A percentile compares a stretch with the other conserved stretches of the same genome.
These are phyloP conservation scores for Oxytorus armatus DNA, from an alignment of 2,888 invertebrate species.

Conservation along the genomic window DNA sequence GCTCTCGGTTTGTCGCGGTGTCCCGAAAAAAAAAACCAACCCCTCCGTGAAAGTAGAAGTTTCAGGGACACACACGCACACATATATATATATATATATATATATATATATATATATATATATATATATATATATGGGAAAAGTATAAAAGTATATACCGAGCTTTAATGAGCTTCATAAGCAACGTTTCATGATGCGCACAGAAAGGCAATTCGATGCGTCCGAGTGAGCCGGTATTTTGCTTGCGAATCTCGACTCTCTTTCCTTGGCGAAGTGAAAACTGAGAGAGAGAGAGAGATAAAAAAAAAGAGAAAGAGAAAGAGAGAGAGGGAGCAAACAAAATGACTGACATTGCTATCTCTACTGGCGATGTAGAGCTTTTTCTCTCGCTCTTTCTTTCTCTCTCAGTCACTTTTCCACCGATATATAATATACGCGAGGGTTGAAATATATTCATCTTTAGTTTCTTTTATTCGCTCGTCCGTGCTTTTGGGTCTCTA, in stretches of 20 bases:
- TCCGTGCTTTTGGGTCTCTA: slow-evolving; percentile 40
- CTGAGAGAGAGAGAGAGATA: slow-evolving; percentile 11
- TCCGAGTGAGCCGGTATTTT: slow-evolving; percentile 35
- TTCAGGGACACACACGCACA: slow-evolving; percentile 4
- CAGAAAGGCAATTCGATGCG: slow-evolving; percentile 54
- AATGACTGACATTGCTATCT: slow-evolving; percentile 39
- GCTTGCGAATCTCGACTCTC: slow-evolving; percentile 33
- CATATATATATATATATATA: slow-evolving; percentile 5
- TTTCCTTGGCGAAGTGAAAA: slow-evolving; percentile 46
- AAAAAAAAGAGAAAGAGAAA: neutral
- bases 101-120: slow-evolving; percentile 6
- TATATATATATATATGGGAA: slow-evolving; percentile 20
- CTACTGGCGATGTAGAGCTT: slow-evolving; percentile 23
- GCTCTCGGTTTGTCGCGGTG: slow-evolving; percentile 42
- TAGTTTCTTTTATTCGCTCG: slow-evolving; percentile 56
- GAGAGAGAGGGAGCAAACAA: too few species aligned
- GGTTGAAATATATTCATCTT: slow-evolving; percentile 46
- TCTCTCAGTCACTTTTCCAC: slow-evolving; percentile 9
- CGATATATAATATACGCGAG: slow-evolving; percentile 49
- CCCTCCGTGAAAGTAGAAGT: slow-evolving; percentile 1
- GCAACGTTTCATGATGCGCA: slow-evolving; percentile 31
- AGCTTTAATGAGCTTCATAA: slow-evolving; percentile 59
- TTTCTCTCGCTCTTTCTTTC: neutral
- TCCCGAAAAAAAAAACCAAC: slow-evolving; percentile 37
- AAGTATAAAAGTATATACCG: slow-evolving; percentile 38